Percentiles rank a stretch among this genome's conserved stretches.
phyloP scores from a whole-genome alignment of 37 sponge, comb jelly and placozoan genomes.

The Oopsacas minuta region DNA sequence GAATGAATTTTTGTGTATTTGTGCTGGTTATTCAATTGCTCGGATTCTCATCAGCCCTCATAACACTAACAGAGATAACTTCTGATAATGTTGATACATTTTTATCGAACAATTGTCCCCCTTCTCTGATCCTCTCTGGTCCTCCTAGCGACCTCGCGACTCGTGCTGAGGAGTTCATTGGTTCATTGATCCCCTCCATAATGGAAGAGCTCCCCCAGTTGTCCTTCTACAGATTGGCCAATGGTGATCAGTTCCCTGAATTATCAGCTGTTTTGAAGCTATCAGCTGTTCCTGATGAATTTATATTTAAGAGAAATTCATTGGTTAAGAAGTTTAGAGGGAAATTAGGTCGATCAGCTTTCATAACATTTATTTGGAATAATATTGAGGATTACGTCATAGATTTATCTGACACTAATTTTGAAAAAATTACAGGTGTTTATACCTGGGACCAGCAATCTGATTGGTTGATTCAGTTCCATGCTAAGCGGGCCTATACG shows the following conservation, averaged over 20 bases:
- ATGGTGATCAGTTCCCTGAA: background rate
- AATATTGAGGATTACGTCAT: background rate
- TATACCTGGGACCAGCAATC: background rate
- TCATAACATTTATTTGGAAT: background rate
- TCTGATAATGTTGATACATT: background rate
- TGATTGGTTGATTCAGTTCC: constrained; percentile 7
- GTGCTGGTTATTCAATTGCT: too few relatives aligned
- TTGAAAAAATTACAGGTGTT: background rate
- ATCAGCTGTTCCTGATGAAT: background rate
- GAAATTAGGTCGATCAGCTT: background rate
- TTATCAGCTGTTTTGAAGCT: background rate
- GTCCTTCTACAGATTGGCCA: background rate
- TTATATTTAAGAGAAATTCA: background rate
- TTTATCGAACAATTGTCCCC: background rate
- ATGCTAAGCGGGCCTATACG: background rate
- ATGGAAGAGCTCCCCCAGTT: background rate
- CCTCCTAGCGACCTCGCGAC: background rate
- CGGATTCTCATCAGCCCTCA: background rate
- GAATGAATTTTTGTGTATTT: too few relatives aligned
- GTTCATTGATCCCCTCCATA: background rate
- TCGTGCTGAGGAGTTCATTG: background rate
- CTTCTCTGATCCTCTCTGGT: background rate
- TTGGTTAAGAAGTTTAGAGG: background rate
- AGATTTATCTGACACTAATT: background rate
- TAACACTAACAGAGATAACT: background rate